Base-by-base conservation (phyloP, 2,888 invertebrate species). In the Rugalucina vietnamica region DNA sequence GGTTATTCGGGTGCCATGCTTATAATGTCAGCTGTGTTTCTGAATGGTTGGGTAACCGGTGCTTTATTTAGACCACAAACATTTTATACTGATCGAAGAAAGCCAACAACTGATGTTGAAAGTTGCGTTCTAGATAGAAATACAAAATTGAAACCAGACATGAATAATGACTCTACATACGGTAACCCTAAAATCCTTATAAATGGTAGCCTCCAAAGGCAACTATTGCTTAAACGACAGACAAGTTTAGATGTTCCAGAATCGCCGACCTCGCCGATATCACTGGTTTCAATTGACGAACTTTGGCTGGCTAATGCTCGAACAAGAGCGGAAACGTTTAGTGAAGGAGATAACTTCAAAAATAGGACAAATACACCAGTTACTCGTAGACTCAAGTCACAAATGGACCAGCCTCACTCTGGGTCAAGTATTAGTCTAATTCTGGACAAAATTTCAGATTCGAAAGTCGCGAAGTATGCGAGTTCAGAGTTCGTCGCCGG, bases 1-100 rank as follows among this genome's bases (percentile, higher is more conserved):
- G 82, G 82, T 10, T 83, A 83, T 34, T 73, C 78, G 24, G 82
- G 79, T 3, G 79, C 79, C n/a, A 57, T 83, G 57, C 49, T 83
- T 10, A 76, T 83, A 3, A 2, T 76, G 0, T 50, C 79, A 1
- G 75, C 50, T n/a, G 18, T 83, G 14, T 65, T 72, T 34, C 43
- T 83, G 10, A 29, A 83, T 34, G 76, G 54, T 18, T 76, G 54
- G 27, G 39, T 83, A 21, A 65, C 34, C 14, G 79, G 71, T 3
- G 75, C 82, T 18, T 50, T 83, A 8, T 79, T 71, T 24, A 50
- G 82, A 4, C 65, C 82, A 12, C 71, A 54, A 1, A 54, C 76
- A 0, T 83, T 75, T 71, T 83, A 83, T 60, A 79, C 69, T 14
- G 39, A 72, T 5, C 37, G 43, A 29, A 37, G 39, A 1, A 32